Evolutionary conservation across 2,888 invertebrate genomes (phyloP).

Genomic region (Diachrysia chrysitis): DNA sequence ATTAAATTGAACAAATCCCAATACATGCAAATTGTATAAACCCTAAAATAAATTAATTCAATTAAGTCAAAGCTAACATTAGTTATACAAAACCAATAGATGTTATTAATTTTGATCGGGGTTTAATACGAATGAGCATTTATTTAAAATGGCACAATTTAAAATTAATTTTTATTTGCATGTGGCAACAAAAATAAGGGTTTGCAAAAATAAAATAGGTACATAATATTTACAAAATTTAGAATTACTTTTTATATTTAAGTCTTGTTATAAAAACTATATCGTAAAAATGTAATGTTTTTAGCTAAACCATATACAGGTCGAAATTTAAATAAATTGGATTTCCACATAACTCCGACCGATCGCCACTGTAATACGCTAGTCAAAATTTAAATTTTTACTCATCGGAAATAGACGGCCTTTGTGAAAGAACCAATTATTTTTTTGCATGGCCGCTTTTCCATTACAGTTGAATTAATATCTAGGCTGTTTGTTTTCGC

Average conservation of each 20-base stretch:
- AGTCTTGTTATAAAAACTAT: background rate
- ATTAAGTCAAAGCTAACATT: conserved; percentile 4
- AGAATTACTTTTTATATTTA: background rate
- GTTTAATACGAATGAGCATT: background rate
- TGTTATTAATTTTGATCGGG: conserved; percentile 2
- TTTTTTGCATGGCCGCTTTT: conserved; percentile 83
- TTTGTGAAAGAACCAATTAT: conserved; percentile 83
- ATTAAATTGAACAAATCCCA: background rate
- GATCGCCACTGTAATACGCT: conserved; percentile 45
- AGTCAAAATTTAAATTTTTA: conserved; percentile 68
- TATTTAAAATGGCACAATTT: background rate
- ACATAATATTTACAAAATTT: background rate
- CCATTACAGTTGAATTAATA: conserved; percentile 80
- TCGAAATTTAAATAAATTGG: conserved; percentile 24
- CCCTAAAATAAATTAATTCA: conserved; percentile 3
- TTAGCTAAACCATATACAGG: background rate
- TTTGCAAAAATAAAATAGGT: background rate
- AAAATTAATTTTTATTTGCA: background rate
- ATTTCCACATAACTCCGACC: conserved; percentile 31
- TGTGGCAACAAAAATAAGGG: background rate
- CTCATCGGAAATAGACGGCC: conserved; percentile 76
- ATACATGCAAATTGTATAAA: background rate
- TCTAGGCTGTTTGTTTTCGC: conserved; percentile 74
- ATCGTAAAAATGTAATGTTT: background rate
- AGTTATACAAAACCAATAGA: conserved; percentile 4